Evolutionary conservation across 2,113 vertebrate genomes (phyloP), one percentile per base, ranked within the genome.

Genomic region (Sander vitreus): DNA sequence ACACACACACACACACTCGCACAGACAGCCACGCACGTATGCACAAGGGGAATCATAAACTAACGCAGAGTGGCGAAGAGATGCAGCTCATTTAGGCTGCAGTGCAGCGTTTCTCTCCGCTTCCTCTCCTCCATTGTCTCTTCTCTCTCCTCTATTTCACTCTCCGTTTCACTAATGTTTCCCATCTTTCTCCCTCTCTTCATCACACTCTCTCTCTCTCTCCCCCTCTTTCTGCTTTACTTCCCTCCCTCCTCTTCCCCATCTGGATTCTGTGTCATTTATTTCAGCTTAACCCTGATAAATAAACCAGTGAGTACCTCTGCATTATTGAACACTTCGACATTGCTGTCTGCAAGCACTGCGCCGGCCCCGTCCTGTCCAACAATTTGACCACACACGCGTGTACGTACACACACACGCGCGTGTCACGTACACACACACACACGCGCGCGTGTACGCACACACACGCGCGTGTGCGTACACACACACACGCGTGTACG

Each of bases 201-300:
- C 16, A 23, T 82, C 39, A 43, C 10, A 43, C 79, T 43, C 15
- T 47, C 60, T 82, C 81, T 55, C 82, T 33, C 50, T 43, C 53
- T 45, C 9, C 39, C 73, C 27, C 33, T 67, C 77, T 58, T 69
- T 19, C 73, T 10, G 65, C 55, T 65, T 68, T 43, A 10, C 43
- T 23, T 13, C 3, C 13, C 14, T 63, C 47, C 43, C 30, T 50
- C 67, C 59, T 77, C 70, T 60, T 81, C 78, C 81, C 83, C 80
- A 57, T 88, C 83, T 72, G 81, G 81, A 90, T 83, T 88, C 63
- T 84, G 67, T 90, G 89, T 84, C 89, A 86, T 93, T 94, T 94
- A 94, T 90, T 93, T 87, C 92, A 91, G 87, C 88, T 95, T 95
- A 94, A 93, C 92, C 93, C 93, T 93, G 88, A 90, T 94, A 92